Evolutionary conservation across 2,888 invertebrate genomes (phyloP), one percentile per base, ranked within the genome.

Genomic region (Euclidia mi): DNA sequence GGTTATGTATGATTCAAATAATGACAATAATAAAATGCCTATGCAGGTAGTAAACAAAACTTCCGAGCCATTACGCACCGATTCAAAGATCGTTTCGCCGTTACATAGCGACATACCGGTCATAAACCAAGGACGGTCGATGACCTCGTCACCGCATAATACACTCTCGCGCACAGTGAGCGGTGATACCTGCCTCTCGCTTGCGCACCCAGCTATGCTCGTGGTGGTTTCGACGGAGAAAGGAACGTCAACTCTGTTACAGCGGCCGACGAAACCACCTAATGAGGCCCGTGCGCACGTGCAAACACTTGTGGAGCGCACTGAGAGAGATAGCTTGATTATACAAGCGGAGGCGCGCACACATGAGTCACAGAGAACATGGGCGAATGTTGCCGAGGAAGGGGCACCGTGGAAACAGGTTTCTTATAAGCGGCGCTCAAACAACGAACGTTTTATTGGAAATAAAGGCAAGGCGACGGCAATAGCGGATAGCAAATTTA

Each of bases 381-480:
- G n/a, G n/a, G n/a, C n/a, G n/a, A n/a, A n/a, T n/a, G 15, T 37
- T 37, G 15, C 17, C 2, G 15, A 37, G 37, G 37, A 37, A 4
- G 37, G 37, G 12, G 37, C 6, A 15, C n/a, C n/a, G n/a, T 37
- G 37, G 37, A 37, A 37, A 37, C 37, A 15, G 15, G 15, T 37
- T n/a, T n/a, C n/a, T n/a, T n/a, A n/a, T n/a, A n/a, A n/a, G n/a
- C n/a, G n/a, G n/a, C n/a, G n/a, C n/a, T 15, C n/a, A n/a, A n/a
- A n/a, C n/a, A n/a, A 3, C 14, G 3, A 15, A 37, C 17, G 37
- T 15, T 37, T 37, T 37, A 12, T 37, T 37, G 37, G 37, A 15
- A 37, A 37, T 15, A 37, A 37, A 37, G 37, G 37, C 14, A 37
- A 37, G 15, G 37, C 37, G 37, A 15, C 15, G 12, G 15, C 37